Base-by-base conservation (phyloP, 2,797 vertebrate species). In the Dendrocincla tyrannina region DNA sequence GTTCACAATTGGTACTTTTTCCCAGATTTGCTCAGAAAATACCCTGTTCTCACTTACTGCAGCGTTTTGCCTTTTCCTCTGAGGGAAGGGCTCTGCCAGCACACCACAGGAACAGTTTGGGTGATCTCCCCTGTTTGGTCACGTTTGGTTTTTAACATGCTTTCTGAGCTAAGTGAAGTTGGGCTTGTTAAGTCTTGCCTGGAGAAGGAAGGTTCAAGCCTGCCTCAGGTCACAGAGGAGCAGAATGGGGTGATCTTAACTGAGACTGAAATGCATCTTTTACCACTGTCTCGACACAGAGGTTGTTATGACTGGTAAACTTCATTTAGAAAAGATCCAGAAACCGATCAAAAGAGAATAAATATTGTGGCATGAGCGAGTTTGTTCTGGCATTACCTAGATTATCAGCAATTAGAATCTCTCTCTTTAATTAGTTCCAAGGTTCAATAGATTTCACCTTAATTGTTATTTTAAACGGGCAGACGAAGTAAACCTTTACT, bases 171-270 rank as follows among this genome's bases (percentile, higher is more conserved):
- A 39, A 73, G 44, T 50, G 79, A 75, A 91, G 70, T 74, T 88
- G 74, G 60, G 77, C 95, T 94, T 95, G 96, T 96, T 83, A 76
- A 44, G 74, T 96, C 96, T 94, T 97, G 92, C 55, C 74, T 76
- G 41, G 46, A 95, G 89, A 80, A 91, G 77, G 83, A 94, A 90
- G 83, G 80, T 82, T 96, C 91, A 93, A 85, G 60, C 77, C 83
- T 95, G 94, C 95, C 95, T 95, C 77, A 64, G 91, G 94, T 95
- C 94, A 96, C 67, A 82, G 80, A 88, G 77, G 74, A 91, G 10
- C 83, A 95, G 83, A 97, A 86, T 85, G 93, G 90, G 74, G 67
- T 96, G 94, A 96, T 96, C 88, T 96, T 96, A 96, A 95, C 80
- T 85, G 93, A 91, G 88, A 53, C 67, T 94, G 96, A 96, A 96